Evolutionary conservation across 2,797 vertebrate species (phyloP).

Genomic region (Otolemur crassicaudatus): DNA sequence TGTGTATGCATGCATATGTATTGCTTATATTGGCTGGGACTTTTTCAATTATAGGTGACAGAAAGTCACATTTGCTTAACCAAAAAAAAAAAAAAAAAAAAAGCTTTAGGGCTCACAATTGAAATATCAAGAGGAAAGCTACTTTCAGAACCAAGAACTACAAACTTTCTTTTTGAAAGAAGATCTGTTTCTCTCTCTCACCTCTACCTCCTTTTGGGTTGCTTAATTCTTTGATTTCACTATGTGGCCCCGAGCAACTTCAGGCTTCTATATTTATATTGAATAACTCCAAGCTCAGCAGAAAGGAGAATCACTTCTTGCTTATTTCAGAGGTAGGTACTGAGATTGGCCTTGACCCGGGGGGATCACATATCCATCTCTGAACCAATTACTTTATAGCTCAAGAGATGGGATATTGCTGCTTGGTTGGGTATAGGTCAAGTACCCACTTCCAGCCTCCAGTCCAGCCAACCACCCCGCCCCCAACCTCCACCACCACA

Average conservation of each 20-base stretch:
- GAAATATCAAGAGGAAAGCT: not conserved
- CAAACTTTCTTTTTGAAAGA: not conserved
- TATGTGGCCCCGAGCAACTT: not conserved
- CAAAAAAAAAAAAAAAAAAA: not conserved
- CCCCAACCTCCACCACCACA: not conserved
- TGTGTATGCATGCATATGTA: fast-evolving
- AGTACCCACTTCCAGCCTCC: fast-evolving
- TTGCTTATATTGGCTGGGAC: not conserved
- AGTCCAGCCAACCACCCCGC: fast-evolving
- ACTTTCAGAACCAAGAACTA: not conserved
- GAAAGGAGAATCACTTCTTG: not conserved
- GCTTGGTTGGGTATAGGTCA: not conserved
- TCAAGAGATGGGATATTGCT: not conserved
- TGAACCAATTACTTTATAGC: not conserved
- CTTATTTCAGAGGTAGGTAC: not conserved
- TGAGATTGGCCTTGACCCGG: not conserved
- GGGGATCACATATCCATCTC: not conserved
- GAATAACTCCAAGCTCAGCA: not conserved
- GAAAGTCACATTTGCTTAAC: not conserved
- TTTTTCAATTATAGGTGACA: not conserved
- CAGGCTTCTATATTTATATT: not conserved
- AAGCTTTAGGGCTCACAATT: not conserved
- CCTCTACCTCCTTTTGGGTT: not conserved
- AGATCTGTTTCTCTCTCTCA: not conserved
- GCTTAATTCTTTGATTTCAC: not conserved